Evolutionary conservation across 2,888 invertebrate genomes (phyloP), one percentile per base, ranked within the genome.

Genomic region (Achlya flavicornis): DNA sequence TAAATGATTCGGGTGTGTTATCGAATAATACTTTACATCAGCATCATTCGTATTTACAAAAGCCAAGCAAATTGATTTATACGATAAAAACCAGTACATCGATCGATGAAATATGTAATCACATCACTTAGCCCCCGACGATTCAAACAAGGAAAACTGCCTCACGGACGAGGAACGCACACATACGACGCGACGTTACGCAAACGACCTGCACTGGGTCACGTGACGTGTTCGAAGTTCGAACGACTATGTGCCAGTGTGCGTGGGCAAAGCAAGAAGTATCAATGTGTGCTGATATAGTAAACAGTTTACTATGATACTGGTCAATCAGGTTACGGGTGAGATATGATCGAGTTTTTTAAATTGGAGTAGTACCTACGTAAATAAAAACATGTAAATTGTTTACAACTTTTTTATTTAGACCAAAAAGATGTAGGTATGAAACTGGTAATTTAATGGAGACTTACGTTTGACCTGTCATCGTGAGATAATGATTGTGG

Each of bases 101-200:
- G 46, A 46, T n/a, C 46, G 3, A 41, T 41, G 12, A 12, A 41
- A 12, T 41, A 41, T 41, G 12, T 41, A 12, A 41, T 16, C 48
- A 16, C 53, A 53, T 53, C 53, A 19, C 16, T 53, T 19, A 10
- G n/a, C 8, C 11, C n/a, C 10, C 46, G 14, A 46, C 46, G n/a
- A 46, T 46, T n/a, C 53, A 19, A 53, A 53, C 16, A 53, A n/a
- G 53, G 53, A 16, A 19, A 46, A n/a, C 16, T 53, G 19, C 53
- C 3, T 53, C 53, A 46, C 46, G 8, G n/a, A n/a, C 48, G 7
- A 6, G 4, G 16, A 53, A 53, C 60, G 60, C 60, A 41, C 60
- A 60, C 41, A 60, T 41, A 38, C 38, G 38, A 38, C 63, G 64
- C 64, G 66, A 67, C 64, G 65, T 66, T 70, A 67, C 66, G 67